Evolutionary conservation across 2,797 vertebrate species (phyloP).

Genomic region (Chaenodraco wilsoni): DNA sequence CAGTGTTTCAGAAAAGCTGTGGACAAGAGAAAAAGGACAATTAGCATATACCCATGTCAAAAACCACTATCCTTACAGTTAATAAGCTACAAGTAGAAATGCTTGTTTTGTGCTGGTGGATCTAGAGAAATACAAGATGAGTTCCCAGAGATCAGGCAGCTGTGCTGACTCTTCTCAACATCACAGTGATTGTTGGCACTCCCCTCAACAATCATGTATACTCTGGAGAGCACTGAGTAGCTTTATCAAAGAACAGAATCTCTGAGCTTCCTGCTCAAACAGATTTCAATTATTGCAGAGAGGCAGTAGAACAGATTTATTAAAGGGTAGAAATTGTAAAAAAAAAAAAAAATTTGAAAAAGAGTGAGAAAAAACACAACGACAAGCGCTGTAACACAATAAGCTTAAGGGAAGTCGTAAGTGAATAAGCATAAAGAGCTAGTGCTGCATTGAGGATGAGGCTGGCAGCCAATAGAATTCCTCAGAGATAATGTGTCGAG

Average conservation of each 20-base stretch:
- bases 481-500: constrained; percentile 52
- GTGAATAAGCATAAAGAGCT: constrained; percentile 54
- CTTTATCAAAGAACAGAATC: constrained; percentile 75
- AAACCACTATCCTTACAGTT: constrained; percentile 13
- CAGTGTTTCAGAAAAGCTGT: constrained; percentile 93
- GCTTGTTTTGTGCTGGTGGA: constrained; percentile 26
- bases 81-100: constrained; percentile 14
- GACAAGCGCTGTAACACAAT: constrained; percentile 50
- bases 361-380: constrained; percentile 22
- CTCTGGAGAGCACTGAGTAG: constrained; percentile 74
- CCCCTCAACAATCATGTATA: constrained; percentile 55
- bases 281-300: constrained; percentile 62
- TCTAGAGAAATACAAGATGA: constrained; percentile 53
- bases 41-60: constrained; percentile 32
- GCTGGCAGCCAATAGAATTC: constrained; percentile 49
- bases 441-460: constrained; percentile 48
- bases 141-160: constrained; percentile 59
- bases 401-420: constrained; percentile 66
- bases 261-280: constrained; percentile 69
- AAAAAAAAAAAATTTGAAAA: neutral
- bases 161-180: constrained; percentile 62
- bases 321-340: constrained; percentile 10
- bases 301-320: constrained; percentile 55
- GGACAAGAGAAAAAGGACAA: constrained; percentile 46
- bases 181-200: constrained; percentile 68